These are phyloP conservation scores for Paramormyrops kingsleyae DNA, from an alignment of 2,113 vertebrate species.

Conservation along the genomic window DNA sequence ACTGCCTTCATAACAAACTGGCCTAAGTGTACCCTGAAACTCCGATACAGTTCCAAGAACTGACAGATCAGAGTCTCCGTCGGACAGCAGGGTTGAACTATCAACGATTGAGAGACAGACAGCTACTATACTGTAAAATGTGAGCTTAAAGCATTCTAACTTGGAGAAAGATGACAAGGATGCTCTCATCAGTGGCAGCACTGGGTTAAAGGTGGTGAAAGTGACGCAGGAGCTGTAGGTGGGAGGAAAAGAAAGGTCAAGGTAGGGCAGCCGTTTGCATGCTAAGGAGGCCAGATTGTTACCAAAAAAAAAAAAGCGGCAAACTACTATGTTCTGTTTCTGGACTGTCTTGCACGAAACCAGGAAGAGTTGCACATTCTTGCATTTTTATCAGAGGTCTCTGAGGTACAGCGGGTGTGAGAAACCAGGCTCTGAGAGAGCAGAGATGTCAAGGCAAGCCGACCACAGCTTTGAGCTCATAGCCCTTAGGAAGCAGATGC, in stretches of 20 bases:
- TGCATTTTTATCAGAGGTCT: neutral
- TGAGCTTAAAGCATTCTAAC: neutral
- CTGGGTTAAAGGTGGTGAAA: neutral
- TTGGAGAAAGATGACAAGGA: neutral
- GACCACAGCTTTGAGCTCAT: neutral
- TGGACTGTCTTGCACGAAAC: neutral
- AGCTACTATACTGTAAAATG: neutral
- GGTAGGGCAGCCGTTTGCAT: neutral
- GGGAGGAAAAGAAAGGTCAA: neutral
- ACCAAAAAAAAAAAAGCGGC: neutral
- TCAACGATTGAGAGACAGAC: neutral
- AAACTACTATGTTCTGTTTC: neutral
- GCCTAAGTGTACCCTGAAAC: neutral
- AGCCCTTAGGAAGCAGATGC: neutral
- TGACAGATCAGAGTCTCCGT: neutral
- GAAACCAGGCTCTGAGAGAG: neutral
- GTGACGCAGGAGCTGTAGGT: neutral
- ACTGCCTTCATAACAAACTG: neutral
- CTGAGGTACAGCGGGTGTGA: neutral
- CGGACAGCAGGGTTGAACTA: neutral
- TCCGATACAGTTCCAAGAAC: neutral
- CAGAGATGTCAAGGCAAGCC: neutral
- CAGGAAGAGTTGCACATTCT: conserved; percentile 3
- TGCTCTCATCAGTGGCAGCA: neutral
- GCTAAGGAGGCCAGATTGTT: neutral